phyloP scores from a whole-genome alignment of 2,797 vertebrate species.

The Girardinus metallicus region DNA sequence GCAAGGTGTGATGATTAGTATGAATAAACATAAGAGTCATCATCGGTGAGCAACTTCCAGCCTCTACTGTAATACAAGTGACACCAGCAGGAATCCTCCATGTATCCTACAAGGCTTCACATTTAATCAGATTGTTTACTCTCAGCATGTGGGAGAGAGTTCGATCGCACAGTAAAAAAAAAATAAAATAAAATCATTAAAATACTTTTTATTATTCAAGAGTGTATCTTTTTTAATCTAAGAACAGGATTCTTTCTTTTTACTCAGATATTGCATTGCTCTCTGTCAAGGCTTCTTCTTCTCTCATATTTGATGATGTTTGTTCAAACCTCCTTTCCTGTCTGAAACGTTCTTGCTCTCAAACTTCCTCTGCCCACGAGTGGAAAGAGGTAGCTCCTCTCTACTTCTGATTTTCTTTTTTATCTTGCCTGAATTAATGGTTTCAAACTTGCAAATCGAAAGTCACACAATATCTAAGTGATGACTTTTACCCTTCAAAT shows the following conservation, averaged over 20 bases:
- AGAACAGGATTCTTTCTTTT: not conserved
- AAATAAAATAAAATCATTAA: not conserved
- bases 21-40: conserved; percentile 4
- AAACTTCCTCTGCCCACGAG: not conserved
- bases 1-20: not conserved
- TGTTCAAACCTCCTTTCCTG: not conserved
- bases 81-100: conserved; percentile 9
- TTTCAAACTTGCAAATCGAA: not conserved
- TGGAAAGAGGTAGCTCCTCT: not conserved
- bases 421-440: not conserved
- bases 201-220: not conserved
- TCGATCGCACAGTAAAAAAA: conserved; percentile 49
- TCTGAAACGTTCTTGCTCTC: not conserved
- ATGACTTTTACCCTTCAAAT: not conserved
- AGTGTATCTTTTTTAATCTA: not conserved
- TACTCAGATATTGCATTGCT: not conserved
- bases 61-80: not conserved
- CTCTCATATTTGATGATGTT: not conserved
- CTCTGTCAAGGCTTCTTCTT: not conserved
- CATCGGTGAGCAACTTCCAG: conserved; percentile 13
- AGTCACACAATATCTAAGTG: not conserved
- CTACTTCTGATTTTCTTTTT: not conserved
- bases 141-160: conserved; percentile 34
- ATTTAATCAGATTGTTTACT: conserved; percentile 35
- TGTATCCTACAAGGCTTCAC: conserved; percentile 15